phyloP scores from a whole-genome alignment of 1,140 invertebrate genomes.

The Nephila pilipes region DNA sequence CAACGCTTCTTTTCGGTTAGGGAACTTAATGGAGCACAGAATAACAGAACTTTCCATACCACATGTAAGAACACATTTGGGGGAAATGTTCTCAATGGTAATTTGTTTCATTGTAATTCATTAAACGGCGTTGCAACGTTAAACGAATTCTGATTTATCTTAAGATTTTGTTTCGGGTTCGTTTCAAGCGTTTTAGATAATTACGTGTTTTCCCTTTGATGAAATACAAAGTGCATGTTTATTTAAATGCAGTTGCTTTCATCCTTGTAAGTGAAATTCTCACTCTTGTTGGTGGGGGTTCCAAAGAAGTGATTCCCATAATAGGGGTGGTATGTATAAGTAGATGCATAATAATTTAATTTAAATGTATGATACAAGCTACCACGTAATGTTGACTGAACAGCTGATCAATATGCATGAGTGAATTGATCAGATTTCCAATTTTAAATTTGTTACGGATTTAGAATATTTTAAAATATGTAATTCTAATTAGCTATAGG shows the following conservation, averaged over 20 bases:
- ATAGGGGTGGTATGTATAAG: neutral
- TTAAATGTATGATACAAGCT: neutral
- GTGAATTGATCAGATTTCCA: too few relatives aligned
- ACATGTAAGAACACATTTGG: neutral
- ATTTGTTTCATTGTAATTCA: slow-evolving; percentile 39
- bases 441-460: too few relatives aligned
- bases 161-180: slow-evolving; percentile 13
- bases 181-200: slow-evolving; percentile 14
- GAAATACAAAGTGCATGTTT: slow-evolving; percentile 37
- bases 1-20: slow-evolving; percentile 1
- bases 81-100: slow-evolving; percentile 23
- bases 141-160: slow-evolving; percentile 28
- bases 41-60: neutral
- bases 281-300: neutral
- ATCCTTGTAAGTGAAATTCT: neutral
- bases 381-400: too few relatives aligned
- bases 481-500: too few relatives aligned
- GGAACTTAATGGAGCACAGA: neutral
- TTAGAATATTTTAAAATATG: too few relatives aligned
- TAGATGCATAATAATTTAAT: neutral
- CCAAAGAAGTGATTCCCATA: neutral
- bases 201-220: slow-evolving; percentile 26
- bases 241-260: slow-evolving; percentile 28
- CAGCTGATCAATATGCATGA: too few relatives aligned
- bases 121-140: slow-evolving; percentile 1